Conservation (phyloP, 2,888 invertebrate genomes). For the Incurvaria masculella region DNA sequence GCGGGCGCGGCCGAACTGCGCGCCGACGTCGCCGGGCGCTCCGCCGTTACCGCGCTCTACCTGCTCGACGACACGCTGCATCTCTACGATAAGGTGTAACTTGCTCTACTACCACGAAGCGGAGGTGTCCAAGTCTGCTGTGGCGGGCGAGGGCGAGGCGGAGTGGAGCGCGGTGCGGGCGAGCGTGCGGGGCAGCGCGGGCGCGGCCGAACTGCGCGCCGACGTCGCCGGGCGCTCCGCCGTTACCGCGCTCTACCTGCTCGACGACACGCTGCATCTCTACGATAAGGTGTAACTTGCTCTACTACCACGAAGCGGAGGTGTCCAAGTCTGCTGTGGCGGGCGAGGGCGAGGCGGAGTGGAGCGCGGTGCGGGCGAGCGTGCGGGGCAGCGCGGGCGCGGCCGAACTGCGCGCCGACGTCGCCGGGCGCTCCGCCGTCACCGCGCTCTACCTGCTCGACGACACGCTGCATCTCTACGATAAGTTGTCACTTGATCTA, state of each 20-base stretch:
- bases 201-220: slow-evolving; percentile 39
- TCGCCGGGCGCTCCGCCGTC: slow-evolving; percentile 51
- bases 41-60: slow-evolving; percentile 55
- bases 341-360: slow-evolving; percentile 24
- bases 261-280: slow-evolving; percentile 57
- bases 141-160: slow-evolving; percentile 9
- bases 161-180: slow-evolving; percentile 52
- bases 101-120: too few species aligned
- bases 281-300: slow-evolving; percentile 68
- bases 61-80: slow-evolving; percentile 55
- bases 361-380: slow-evolving; percentile 44
- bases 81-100: slow-evolving; percentile 65
- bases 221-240: slow-evolving; percentile 53
- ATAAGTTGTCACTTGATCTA: too few species aligned
- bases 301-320: too few species aligned
- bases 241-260: slow-evolving; percentile 55
- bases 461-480: slow-evolving; percentile 62
- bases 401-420: slow-evolving; percentile 43
- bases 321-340: background rate
- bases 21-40: slow-evolving; percentile 51
- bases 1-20: slow-evolving; percentile 39
- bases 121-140: background rate
- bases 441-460: slow-evolving; percentile 56
- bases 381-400: slow-evolving; percentile 31
- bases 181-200: slow-evolving; percentile 28